phyloP scores from a whole-genome alignment of 1,140 invertebrate species.

The Drosophila mauritiana region DNA sequence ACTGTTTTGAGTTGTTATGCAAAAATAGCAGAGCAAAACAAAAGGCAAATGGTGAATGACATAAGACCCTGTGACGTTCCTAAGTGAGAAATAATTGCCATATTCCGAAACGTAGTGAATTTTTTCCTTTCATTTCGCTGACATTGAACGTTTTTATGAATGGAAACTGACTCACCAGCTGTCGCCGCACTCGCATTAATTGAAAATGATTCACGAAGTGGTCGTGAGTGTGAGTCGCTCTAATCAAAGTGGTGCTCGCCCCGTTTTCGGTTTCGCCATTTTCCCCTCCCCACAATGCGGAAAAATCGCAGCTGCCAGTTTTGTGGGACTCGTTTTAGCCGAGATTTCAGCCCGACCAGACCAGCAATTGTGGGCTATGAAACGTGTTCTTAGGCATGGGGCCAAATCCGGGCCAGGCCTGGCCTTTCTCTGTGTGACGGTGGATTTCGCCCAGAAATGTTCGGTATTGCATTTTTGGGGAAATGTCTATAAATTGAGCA shows the following conservation, averaged over 20 bases:
- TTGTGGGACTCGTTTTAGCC: slow-evolving; percentile 39
- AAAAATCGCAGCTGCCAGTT: slow-evolving; percentile 21
- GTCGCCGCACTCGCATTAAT: slow-evolving; percentile 67
- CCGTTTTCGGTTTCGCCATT: slow-evolving; percentile 21
- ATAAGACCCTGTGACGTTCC: slow-evolving; percentile 37
- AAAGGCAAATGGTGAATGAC: slow-evolving; percentile 21
- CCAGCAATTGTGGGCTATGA: slow-evolving; percentile 35
- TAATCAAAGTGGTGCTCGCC: slow-evolving; percentile 39
- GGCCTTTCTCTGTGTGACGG: slow-evolving; percentile 19
- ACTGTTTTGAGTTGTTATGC: slow-evolving; percentile 54
- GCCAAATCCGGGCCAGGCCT: not conserved
- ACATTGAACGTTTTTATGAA: slow-evolving; percentile 76
- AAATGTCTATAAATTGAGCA: slow-evolving; percentile 50
- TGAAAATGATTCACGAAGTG: slow-evolving; percentile 71
- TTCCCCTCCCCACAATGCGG: slow-evolving; percentile 5
- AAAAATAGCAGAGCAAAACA: slow-evolving; percentile 19
- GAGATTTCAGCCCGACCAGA: slow-evolving; percentile 37
- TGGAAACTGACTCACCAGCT: slow-evolving; percentile 49
- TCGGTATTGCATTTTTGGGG: slow-evolving; percentile 43
- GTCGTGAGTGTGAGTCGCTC: slow-evolving; percentile 12
- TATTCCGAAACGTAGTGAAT: slow-evolving; percentile 23
- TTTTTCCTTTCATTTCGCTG: slow-evolving; percentile 49
- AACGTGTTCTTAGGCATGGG: slow-evolving; percentile 36
- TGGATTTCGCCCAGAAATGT: slow-evolving; percentile 29
- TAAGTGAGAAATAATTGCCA: slow-evolving; percentile 55